phyloP scores from a whole-genome alignment of 2,888 invertebrate genomes.

The Nomada fucata region DNA sequence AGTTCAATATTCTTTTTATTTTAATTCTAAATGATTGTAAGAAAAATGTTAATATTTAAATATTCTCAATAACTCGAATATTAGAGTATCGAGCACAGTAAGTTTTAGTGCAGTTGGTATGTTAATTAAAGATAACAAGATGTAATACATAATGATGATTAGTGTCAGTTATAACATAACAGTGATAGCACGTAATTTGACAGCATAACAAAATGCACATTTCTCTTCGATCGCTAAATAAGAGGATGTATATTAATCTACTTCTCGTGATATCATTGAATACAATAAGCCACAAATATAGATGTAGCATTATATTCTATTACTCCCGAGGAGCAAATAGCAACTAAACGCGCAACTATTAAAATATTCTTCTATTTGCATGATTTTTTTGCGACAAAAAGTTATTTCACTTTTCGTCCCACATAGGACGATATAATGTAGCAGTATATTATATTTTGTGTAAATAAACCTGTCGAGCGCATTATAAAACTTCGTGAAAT shows the following conservation, averaged over 20 bases:
- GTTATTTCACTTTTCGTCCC: not conserved
- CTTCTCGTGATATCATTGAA: conserved; percentile 63
- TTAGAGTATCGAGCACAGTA: not conserved
- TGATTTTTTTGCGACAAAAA: conserved; percentile 36
- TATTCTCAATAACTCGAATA: not conserved
- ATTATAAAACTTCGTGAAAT: conserved; percentile 66
- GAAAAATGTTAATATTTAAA: not conserved
- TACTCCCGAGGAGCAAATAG: conserved; percentile 49
- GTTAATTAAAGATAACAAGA: not conserved
- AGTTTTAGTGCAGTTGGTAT: conserved; percentile 14
- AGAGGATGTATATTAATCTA: conserved; percentile 55
- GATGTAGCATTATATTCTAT: conserved; percentile 65
- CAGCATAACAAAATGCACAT: not conserved
- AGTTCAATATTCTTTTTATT: conserved; percentile 40
- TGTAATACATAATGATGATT: conserved; percentile 2
- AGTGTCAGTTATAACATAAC: conserved; percentile 31
- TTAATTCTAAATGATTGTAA: conserved; percentile 21
- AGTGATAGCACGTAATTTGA: conserved; percentile 9
- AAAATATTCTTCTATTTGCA: conserved; percentile 17
- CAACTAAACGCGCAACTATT: conserved; percentile 60
- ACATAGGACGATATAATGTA: conserved; percentile 7
- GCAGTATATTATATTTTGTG: conserved; percentile 27
- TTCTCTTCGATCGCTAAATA: conserved; percentile 68
- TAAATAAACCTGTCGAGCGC: conserved; percentile 76
- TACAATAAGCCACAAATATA: conserved; percentile 72